Base-by-base conservation (phyloP, 2,888 invertebrate genomes). In the Lumbricus terrestris region DNA sequence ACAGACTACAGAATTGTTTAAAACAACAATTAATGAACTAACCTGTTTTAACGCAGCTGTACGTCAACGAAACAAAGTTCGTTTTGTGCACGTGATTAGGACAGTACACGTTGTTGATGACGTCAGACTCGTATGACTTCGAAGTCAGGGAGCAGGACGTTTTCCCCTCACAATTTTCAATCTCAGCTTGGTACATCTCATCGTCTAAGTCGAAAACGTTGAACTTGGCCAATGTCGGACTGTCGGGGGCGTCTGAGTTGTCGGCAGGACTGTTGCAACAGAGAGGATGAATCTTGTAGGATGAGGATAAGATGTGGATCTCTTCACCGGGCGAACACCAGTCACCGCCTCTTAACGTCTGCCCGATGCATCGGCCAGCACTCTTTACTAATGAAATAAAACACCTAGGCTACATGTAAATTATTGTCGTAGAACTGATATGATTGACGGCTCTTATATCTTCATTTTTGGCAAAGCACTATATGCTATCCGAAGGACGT, bases 201-300 rank as follows among this genome's bases (percentile, higher is more conserved):
- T 35, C 35, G n/a, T 4, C 8, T 8, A 35, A 35, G 37, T 35
- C 8, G 85, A 85, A 35, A 6, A 85, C 8, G 85, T 85, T 37
- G 35, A 85, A 85, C 37, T 23, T 33, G 5, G 5, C 20, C 34
- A 85, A 23, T 34, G 85, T 23, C 34, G 34, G 35, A 23, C 16
- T 85, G 85, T 85, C 85, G 18, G 85, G 85, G 16, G 37, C 34
- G 37, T 85, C 85, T 5, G 37, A 23, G 11, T 35, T 34, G 85
- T 85, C 85, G 13, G 18, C 85, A 23, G 85, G 85, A 85, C 85
- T 85, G 85, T 85, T 35, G 85, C 85, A 85, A 23, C 85, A 85
- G 20, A 85, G 85, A 5, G 85, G 85, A 85, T 85, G 85, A 34
- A 37, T 85, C 37, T 85, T 85, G 85, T 85, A 85, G 35, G 35